Evolutionary conservation across 2,797 vertebrate species (phyloP).

Genomic region (Leptatherina wallacei): DNA sequence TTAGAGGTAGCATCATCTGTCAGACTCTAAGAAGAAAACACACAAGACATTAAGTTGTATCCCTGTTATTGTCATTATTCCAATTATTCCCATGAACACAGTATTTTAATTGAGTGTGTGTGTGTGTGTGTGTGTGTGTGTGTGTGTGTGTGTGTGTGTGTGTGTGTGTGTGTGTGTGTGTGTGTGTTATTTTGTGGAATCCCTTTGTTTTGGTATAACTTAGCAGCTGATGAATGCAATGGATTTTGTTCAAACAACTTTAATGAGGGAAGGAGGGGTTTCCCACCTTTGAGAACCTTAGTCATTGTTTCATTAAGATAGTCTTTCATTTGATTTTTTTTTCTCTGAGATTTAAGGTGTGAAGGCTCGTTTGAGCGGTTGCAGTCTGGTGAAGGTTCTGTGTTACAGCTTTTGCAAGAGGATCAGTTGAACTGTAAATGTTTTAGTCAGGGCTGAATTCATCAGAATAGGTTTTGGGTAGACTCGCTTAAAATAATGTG

Average conservation of each 20-base stretch:
- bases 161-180: constrained; percentile 35
- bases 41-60: constrained; percentile 49
- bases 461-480: constrained; percentile 43
- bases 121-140: constrained; percentile 27
- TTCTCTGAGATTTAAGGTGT: constrained; percentile 44
- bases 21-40: constrained; percentile 59
- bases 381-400: constrained; percentile 40
- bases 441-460: constrained; percentile 63
- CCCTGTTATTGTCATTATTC: constrained; percentile 66
- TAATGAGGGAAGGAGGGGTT: constrained; percentile 66
- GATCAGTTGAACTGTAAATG: constrained; percentile 61
- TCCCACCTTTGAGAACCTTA: constrained; percentile 61
- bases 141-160: constrained; percentile 29
- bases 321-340: constrained; percentile 62
- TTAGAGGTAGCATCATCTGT: constrained; percentile 62
- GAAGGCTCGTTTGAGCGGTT: constrained; percentile 62
- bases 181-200: constrained; percentile 49
- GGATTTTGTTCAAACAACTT: constrained; percentile 55
- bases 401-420: constrained; percentile 44
- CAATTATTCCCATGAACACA: constrained; percentile 48
- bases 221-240: constrained; percentile 58
- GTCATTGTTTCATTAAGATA: constrained; percentile 64
- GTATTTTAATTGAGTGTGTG: constrained; percentile 58
- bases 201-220: constrained; percentile 53
- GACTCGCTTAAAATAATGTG: constrained; percentile 36